Evolutionary conservation across 2,113 vertebrate genomes (phyloP).

Genomic region (Numenius arquata): DNA sequence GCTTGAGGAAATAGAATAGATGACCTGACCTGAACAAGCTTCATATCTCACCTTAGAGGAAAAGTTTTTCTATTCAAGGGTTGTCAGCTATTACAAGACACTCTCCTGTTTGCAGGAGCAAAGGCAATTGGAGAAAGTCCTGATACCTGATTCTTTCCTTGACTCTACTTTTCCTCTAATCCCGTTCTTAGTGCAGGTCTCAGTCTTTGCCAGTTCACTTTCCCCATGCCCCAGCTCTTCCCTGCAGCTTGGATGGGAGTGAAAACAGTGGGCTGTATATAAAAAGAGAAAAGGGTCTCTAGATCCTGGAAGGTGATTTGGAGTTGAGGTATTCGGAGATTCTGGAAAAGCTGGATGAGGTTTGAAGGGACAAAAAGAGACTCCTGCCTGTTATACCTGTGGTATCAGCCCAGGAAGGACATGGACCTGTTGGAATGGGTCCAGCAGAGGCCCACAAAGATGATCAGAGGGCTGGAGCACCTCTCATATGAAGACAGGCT

Average conservation of each 20-base stretch:
- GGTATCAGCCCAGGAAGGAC: too few species aligned
- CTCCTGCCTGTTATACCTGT: background rate
- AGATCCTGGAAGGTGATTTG: background rate
- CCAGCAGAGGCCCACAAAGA: too few species aligned
- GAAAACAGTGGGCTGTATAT: background rate
- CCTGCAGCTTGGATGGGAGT: background rate
- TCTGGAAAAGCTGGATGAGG: background rate
- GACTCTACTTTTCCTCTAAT: background rate
- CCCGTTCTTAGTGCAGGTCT: background rate
- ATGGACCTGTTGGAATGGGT: too few species aligned
- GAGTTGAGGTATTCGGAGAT: background rate
- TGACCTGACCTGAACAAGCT: background rate
- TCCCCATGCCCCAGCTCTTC: background rate
- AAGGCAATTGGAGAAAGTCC: background rate
- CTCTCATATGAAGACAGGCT: too few species aligned
- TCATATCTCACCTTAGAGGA: background rate
- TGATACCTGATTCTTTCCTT: background rate
- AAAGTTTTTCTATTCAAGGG: background rate
- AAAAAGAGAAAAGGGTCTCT: background rate
- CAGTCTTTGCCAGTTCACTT: fast-evolving
- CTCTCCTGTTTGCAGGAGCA: background rate
- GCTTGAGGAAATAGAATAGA: background rate
- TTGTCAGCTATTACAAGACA: background rate
- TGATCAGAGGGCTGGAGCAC: too few species aligned
- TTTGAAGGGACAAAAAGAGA: background rate